These are phyloP conservation scores for Meriones psammophilus DNA, from an alignment of 2,797 vertebrate genomes.

Conservation along the genomic window DNA sequence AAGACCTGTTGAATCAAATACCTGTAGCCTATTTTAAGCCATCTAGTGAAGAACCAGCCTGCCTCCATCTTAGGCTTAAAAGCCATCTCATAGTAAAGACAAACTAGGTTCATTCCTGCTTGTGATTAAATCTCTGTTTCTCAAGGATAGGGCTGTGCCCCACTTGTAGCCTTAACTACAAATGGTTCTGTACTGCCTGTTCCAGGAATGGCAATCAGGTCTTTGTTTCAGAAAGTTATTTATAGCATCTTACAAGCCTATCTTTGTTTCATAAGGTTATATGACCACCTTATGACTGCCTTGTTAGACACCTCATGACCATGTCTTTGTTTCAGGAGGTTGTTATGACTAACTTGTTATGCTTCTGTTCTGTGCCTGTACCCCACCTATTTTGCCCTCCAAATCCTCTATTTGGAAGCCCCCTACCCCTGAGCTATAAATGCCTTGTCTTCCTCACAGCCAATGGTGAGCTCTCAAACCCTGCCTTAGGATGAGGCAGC, in stretches of 20 bases:
- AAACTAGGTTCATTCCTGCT: background rate
- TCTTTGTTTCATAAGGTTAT: background rate
- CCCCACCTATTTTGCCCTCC: background rate
- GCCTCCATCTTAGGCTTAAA: background rate
- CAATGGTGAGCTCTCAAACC: background rate
- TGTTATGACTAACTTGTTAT: too few relatives aligned
- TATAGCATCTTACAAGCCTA: background rate
- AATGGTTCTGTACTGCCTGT: background rate
- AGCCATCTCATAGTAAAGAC: background rate
- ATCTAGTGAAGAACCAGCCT: background rate
- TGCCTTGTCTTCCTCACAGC: background rate
- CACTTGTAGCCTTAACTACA: background rate
- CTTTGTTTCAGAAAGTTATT: background rate
- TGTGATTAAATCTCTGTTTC: background rate
- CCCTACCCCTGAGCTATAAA: background rate
- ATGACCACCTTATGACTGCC: background rate
- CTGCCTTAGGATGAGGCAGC: background rate
- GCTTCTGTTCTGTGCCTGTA: background rate
- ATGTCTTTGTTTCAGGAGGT: background rate
- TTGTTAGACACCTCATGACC: background rate
- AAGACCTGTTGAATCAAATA: background rate
- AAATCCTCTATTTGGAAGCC: background rate
- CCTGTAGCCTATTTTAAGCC: constrained; percentile 51
- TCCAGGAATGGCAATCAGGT: background rate
- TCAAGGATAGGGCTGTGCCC: background rate